These are phyloP conservation scores for Lacerta viridis DNA, from an alignment of 2,797 vertebrate genomes.

Conservation along the genomic window DNA sequence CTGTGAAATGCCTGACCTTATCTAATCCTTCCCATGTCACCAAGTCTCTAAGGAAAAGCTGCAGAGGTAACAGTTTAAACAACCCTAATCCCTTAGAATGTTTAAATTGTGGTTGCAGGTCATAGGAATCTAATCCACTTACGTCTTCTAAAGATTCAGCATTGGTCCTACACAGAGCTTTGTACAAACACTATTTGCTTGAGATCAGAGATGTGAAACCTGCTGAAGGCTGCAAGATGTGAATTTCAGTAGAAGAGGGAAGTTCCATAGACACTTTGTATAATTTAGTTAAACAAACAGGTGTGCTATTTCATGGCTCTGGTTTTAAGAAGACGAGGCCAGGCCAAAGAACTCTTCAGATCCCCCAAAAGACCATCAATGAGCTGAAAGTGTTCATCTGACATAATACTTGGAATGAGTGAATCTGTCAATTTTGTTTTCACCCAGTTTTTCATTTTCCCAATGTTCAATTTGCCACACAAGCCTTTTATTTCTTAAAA, in stretches of 20 bases:
- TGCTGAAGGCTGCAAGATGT: not conserved
- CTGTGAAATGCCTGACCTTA: not conserved
- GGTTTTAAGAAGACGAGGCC: not conserved
- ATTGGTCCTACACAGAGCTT: slow-evolving; percentile 6
- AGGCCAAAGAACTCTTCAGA: not conserved
- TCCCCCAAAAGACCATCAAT: not conserved
- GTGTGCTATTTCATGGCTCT: not conserved
- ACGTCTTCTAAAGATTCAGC: not conserved
- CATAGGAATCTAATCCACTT: not conserved
- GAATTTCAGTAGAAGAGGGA: not conserved
- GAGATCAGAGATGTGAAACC: not conserved
- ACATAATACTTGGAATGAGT: not conserved
- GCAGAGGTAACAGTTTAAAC: slow-evolving; percentile 1
- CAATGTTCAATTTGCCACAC: too few relatives aligned
- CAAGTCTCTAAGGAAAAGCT: not conserved
- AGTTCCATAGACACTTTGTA: too few relatives aligned
- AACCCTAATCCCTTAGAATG: not conserved
- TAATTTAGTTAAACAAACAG: not conserved
- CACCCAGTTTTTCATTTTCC: too few relatives aligned
- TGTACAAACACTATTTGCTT: not conserved
- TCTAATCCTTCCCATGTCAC: slow-evolving; percentile 3
- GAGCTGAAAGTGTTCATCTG: not conserved
- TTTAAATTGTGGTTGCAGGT: not conserved
- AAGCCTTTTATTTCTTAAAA: too few relatives aligned
- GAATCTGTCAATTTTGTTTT: too few relatives aligned